A percentile compares a stretch with the other conserved stretches of the same genome.
phyloP scores from a whole-genome alignment of 2,888 invertebrate genomes.

The Ceramica pisi region DNA sequence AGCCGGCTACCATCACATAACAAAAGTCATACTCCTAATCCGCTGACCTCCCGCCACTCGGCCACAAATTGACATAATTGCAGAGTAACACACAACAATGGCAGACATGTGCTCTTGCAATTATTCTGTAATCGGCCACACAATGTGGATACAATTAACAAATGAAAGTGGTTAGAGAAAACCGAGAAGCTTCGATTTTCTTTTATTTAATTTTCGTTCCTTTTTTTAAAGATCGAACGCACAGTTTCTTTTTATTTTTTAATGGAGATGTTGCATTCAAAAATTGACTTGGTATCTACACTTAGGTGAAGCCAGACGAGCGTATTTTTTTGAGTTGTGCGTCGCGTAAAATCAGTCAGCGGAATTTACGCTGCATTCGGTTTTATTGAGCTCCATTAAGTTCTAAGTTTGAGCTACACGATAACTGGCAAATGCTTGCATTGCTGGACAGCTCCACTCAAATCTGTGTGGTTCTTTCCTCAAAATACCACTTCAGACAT shows the following conservation, averaged over 20 bases:
- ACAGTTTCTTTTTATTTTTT: not conserved
- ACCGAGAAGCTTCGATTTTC: conserved; percentile 22
- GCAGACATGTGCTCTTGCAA: conserved; percentile 66
- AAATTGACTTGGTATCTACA: no score
- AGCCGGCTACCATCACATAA: not conserved
- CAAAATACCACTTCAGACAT: no score
- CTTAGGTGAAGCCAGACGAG: no score
- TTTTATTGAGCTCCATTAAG: no score
- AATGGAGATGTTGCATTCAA: not conserved
- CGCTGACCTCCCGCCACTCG: conserved; percentile 6
- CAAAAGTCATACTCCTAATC: conserved; percentile 10
- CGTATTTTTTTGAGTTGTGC: no score
- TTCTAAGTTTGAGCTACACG: no score
- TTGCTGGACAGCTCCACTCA: no score
- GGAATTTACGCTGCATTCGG: no score
- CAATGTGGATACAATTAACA: conserved; percentile 71
- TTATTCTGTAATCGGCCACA: conserved; percentile 71
- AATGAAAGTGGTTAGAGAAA: conserved; percentile 61
- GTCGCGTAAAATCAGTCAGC: no score
- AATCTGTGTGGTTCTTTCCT: no score
- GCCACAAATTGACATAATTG: conserved; percentile 72
- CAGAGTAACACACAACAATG: conserved; percentile 54
- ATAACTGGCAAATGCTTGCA: no score
- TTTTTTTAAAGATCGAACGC: not conserved
- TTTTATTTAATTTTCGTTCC: conserved; percentile 21